phyloP scores from a whole-genome alignment of 2,888 invertebrate genomes.

The Drosophila rellima region DNA sequence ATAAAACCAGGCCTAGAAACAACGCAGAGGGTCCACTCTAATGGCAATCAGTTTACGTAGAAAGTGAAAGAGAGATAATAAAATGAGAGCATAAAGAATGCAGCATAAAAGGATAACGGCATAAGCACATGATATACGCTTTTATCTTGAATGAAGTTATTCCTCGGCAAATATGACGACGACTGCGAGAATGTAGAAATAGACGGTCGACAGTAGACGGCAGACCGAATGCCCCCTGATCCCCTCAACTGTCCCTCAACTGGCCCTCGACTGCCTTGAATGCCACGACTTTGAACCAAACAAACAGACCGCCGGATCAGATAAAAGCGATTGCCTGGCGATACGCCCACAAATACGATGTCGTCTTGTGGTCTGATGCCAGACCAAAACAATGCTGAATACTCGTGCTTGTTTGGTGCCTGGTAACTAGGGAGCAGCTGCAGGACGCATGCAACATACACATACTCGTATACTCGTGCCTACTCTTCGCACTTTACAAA shows the following conservation, averaged over 20 bases:
- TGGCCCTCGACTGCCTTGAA: background rate
- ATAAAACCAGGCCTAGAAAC: slow-evolving; percentile 50
- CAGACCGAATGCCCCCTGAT: background rate
- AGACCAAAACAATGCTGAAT: slow-evolving; percentile 53
- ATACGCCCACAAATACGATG: slow-evolving; percentile 32
- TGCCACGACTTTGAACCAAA: slow-evolving; percentile 14
- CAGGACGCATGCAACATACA: slow-evolving; percentile 21
- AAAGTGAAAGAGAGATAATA: slow-evolving; percentile 61
- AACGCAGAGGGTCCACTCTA: slow-evolving; percentile 27
- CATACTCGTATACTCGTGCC: slow-evolving; percentile 3
- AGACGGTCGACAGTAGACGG: background rate
- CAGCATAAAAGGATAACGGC: slow-evolving; percentile 67
- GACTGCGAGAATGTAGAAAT: slow-evolving; percentile 27
- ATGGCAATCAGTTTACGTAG: slow-evolving; percentile 46
- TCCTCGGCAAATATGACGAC: slow-evolving; percentile 48
- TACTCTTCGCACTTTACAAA: slow-evolving; percentile 47
- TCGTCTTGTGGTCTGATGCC: slow-evolving; percentile 39
- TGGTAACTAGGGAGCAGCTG: slow-evolving; percentile 3
- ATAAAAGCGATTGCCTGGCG: slow-evolving; percentile 64
- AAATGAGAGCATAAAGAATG: slow-evolving; percentile 62
- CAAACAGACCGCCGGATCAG: slow-evolving; percentile 50
- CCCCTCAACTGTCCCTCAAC: background rate
- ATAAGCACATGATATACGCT: slow-evolving; percentile 60
- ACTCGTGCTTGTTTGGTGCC: background rate
- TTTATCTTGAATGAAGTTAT: slow-evolving; percentile 57